A percentile compares a stretch with the other conserved stretches of the same genome.
Conservation (phyloP, 2,888 invertebrate species). For the Lobophora halterata region DNA sequence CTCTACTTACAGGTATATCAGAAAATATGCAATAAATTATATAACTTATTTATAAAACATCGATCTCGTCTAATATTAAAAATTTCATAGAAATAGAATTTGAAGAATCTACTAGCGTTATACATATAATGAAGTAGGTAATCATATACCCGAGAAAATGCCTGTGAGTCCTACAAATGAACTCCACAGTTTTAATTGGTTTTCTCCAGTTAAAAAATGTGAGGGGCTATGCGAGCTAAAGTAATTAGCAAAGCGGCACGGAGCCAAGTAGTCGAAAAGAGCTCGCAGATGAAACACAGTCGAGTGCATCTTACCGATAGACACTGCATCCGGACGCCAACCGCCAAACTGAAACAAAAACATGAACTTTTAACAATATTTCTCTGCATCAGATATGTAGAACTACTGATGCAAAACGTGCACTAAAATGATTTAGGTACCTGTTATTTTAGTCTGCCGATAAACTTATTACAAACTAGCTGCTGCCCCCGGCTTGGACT, state of each 20-base stretch:
- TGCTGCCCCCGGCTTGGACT: too few species aligned
- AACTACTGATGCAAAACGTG: too few species aligned
- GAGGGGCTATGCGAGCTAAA: slow-evolving; percentile 33
- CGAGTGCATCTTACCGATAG: slow-evolving; percentile 46
- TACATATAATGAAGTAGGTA: too few species aligned
- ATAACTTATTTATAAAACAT: too few species aligned
- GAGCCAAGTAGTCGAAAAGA: slow-evolving; percentile 46
- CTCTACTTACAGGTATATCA: too few species aligned
- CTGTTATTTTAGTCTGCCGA: too few species aligned
- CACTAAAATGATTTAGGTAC: too few species aligned
- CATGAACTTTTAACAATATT: slow-evolving; percentile 30
- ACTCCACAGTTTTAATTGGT: slow-evolving; percentile 22
- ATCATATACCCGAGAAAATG: slow-evolving; percentile 1
- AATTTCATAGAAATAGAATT: too few species aligned
- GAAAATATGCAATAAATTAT: too few species aligned
- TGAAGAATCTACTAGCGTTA: too few species aligned
- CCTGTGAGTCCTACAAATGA: slow-evolving; percentile 9
- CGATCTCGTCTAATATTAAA: too few species aligned
- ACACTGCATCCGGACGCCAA: slow-evolving; percentile 41
- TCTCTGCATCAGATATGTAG: slow-evolving; percentile 6
- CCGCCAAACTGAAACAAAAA: slow-evolving; percentile 42
- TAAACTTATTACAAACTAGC: too few species aligned
- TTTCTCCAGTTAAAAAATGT: slow-evolving; percentile 26
- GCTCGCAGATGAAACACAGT: slow-evolving; percentile 42
- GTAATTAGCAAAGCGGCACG: slow-evolving; percentile 51